phyloP scores from a whole-genome alignment of 2,888 invertebrate species.

The Darwinula stevensoni region DNA sequence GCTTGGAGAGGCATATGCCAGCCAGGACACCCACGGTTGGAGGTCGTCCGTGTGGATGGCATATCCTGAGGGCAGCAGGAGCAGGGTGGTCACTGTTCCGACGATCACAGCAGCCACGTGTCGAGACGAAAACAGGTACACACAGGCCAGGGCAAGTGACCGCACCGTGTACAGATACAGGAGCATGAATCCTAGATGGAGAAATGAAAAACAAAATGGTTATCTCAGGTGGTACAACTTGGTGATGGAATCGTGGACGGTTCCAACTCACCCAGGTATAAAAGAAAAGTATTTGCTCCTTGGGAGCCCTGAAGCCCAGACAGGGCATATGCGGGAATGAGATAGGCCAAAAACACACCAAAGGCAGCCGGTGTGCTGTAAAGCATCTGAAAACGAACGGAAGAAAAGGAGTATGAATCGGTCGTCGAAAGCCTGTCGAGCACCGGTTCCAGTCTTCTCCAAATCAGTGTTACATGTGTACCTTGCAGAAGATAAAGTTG shows the following conservation, averaged over 20 bases:
- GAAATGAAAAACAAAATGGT: conserved; percentile 1
- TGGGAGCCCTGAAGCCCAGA: conserved; percentile 25
- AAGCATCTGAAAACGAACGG: conserved; percentile 27
- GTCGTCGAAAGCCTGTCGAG: not conserved
- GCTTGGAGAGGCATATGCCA: conserved; percentile 35
- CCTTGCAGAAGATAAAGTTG: conserved; percentile 48
- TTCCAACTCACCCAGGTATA: conserved; percentile 13
- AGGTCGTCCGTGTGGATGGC: conserved; percentile 34
- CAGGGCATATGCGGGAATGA: conserved; percentile 63
- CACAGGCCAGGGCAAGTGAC: conserved; percentile 23
- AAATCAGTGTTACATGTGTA: no score
- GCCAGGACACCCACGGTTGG: conserved; percentile 30
- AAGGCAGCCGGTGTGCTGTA: conserved; percentile 45
- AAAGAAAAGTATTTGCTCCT: conserved; percentile 11
- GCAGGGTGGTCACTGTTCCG: conserved; percentile 23
- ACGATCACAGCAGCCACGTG: conserved; percentile 27
- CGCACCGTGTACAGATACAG: conserved; percentile 15
- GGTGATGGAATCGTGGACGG: no score
- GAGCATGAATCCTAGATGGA: conserved; percentile 13
- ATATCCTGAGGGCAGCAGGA: conserved; percentile 25
- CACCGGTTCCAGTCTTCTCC: no score
- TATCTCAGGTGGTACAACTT: not conserved
- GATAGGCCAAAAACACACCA: conserved; percentile 48
- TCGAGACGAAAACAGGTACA: conserved; percentile 32
- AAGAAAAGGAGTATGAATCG: conserved; percentile 10